These are phyloP conservation scores for Monodelphis domestica DNA, from an alignment of 2,797 vertebrate genomes.

Conservation along the genomic window DNA sequence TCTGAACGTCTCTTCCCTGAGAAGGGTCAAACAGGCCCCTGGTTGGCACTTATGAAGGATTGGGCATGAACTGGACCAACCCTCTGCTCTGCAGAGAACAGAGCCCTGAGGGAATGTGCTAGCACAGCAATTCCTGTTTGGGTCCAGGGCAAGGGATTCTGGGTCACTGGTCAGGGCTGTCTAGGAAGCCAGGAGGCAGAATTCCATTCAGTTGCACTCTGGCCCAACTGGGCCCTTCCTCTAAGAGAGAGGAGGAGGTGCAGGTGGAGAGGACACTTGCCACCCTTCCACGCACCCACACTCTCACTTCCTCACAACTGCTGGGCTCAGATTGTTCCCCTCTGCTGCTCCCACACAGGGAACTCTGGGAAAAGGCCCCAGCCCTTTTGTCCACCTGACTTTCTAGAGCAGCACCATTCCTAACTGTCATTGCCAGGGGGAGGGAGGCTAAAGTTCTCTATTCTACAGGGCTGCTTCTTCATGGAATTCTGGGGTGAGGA, in stretches of 20 bases:
- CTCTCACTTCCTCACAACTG: background rate
- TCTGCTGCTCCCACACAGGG: background rate
- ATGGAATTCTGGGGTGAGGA: background rate
- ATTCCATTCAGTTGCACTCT: background rate
- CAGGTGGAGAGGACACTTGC: background rate
- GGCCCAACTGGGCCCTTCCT: background rate
- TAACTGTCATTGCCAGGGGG: background rate
- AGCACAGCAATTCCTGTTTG: background rate
- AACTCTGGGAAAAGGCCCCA: background rate
- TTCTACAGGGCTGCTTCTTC: background rate
- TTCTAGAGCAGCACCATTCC: background rate
- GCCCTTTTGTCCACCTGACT: background rate
- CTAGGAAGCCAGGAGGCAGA: background rate
- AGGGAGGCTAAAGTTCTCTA: background rate
- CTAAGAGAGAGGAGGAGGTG: background rate
- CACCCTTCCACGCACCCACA: background rate
- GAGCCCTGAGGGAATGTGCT: background rate
- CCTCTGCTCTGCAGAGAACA: background rate
- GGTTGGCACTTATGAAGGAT: background rate
- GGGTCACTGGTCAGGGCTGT: background rate
- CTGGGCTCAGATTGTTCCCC: background rate
- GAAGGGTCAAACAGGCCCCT: background rate
- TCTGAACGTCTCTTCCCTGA: too few species aligned
- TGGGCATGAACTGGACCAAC: background rate
- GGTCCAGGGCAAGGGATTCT: background rate